These are phyloP conservation scores for Scylla paramamosain DNA, from an alignment of 1,140 invertebrate species.

Conservation along the genomic window DNA sequence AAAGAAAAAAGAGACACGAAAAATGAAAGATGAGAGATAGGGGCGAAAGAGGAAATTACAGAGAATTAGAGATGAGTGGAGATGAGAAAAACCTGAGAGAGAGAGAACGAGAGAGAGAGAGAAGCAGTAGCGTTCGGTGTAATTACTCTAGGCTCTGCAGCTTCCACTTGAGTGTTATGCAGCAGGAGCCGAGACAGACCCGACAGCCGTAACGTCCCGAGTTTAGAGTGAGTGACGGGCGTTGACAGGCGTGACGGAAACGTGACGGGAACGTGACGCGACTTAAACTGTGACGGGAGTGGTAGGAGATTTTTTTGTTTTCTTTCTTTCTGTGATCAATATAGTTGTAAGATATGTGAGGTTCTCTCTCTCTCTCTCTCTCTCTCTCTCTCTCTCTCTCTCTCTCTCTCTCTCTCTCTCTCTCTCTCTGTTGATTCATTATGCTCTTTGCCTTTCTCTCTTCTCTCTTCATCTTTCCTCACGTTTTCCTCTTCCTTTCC, in stretches of 20 bases:
- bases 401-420: neutral
- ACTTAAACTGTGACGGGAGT: neutral
- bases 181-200: neutral
- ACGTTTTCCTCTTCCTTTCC: neutral
- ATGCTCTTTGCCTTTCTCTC: neutral
- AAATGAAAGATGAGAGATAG: no score
- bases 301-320: neutral
- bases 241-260: neutral
- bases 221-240: neutral
- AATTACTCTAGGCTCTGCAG: no score
- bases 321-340: neutral
- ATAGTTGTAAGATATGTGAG: neutral
- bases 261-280: neutral
- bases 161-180: no score
- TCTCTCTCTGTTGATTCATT: no score
- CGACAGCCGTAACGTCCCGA: neutral
- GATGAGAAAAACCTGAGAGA: no score
- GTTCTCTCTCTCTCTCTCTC: neutral
- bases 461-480: neutral
- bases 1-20: no score
- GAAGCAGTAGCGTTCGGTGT: no score
- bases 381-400: neutral
- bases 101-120: no score
- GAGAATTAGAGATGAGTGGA: no score
- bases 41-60: no score